Conservation (phyloP, 2,797 vertebrate genomes). For the Manis pentadactyla region DNA sequence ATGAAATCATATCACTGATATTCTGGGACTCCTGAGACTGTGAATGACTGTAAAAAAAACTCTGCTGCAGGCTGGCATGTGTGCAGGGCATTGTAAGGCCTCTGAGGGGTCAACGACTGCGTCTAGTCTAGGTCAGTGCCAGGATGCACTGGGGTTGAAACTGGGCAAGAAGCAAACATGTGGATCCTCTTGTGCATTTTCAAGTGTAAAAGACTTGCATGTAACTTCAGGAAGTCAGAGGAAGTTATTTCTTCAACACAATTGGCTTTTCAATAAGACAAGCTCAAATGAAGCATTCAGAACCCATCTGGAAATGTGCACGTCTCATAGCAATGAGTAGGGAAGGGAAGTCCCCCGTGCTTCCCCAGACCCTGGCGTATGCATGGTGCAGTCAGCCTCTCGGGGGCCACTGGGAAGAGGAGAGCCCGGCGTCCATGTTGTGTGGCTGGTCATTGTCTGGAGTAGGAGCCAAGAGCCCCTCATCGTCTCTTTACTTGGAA, state of each 20-base stretch:
- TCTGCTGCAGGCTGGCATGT: accelerated
- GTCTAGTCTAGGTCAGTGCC: neutral
- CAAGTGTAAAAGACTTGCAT: neutral
- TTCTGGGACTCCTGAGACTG: neutral
- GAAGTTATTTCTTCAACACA: neutral
- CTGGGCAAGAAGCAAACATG: neutral
- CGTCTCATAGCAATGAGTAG: accelerated
- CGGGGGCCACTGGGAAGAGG: neutral
- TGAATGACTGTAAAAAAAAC: neutral
- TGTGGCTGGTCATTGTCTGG: neutral
- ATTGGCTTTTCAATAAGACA: neutral
- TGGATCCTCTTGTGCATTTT: neutral
- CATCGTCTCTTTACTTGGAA: neutral
- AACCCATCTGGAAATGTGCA: neutral
- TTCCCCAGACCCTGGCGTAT: accelerated
- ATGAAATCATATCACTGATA: neutral
- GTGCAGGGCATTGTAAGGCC: neutral
- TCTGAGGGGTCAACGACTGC: accelerated
- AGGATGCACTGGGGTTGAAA: neutral
- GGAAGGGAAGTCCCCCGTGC: neutral
- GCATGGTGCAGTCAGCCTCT: neutral
- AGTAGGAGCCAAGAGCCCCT: neutral
- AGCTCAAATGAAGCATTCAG: neutral
- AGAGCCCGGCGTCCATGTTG: neutral
- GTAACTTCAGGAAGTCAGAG: neutral